Evolutionary conservation across 2,113 vertebrate genomes (phyloP).

Genomic region (Uria aalge): DNA sequence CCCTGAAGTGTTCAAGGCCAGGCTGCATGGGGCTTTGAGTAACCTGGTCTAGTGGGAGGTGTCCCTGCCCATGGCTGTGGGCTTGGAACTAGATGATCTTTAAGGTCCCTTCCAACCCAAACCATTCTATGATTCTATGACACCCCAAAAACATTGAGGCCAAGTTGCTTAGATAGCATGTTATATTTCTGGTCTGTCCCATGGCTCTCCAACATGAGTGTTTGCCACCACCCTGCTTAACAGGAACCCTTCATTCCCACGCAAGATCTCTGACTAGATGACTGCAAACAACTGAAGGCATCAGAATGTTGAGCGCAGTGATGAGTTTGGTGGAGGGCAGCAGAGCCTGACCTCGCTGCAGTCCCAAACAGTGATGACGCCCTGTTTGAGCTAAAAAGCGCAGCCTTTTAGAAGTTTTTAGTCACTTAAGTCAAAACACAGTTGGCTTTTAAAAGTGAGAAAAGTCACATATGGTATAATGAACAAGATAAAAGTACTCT

Average conservation of each 20-base stretch:
- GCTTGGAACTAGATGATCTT: background rate
- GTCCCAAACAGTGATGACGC: background rate
- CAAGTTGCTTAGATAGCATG: accelerated
- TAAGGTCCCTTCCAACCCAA: background rate
- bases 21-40: background rate
- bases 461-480: background rate
- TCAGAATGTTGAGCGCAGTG: accelerated
- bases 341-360: background rate
- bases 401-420: background rate
- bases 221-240: background rate
- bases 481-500: background rate
- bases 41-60: background rate
- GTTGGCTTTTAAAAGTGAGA: background rate
- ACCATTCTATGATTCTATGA: background rate
- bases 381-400: background rate
- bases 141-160: background rate
- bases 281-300: background rate
- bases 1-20: background rate
- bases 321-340: background rate
- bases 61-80: background rate
- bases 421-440: background rate
- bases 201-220: accelerated
- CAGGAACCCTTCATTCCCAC: accelerated
- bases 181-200: background rate
- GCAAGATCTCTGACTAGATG: background rate